Conservation (phyloP, 2,113 vertebrate genomes). For the Psilopogon haemacephalus region DNA sequence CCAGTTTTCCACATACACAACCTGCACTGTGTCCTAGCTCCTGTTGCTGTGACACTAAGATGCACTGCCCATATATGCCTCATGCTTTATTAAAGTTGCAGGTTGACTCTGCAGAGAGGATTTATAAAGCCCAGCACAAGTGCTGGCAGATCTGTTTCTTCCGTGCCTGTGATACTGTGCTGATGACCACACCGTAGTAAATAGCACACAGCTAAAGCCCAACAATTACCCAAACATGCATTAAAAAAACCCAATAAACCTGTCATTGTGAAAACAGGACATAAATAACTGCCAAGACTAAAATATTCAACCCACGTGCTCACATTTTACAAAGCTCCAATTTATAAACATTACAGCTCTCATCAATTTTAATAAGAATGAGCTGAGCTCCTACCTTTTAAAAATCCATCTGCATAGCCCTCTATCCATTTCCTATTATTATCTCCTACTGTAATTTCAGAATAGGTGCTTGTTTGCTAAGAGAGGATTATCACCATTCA, state of each 20-base stretch:
- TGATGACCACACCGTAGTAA: not conserved
- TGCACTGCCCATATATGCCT: not conserved
- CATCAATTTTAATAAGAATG: conserved; percentile 25
- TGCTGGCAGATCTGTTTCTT: not conserved
- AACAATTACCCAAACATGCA: not conserved
- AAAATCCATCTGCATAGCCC: not conserved
- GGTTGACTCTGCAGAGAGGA: not conserved
- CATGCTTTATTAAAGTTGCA: not conserved
- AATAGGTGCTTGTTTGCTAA: not conserved
- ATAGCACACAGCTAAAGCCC: not conserved
- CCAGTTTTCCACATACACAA: not conserved
- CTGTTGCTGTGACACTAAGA: not conserved
- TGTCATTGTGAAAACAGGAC: not conserved
- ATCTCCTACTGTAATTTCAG: not conserved
- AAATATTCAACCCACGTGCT: conserved; percentile 37
- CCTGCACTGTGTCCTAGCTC: not conserved
- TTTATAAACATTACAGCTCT: conserved; percentile 46
- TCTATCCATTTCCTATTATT: not conserved
- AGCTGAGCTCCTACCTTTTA: not conserved
- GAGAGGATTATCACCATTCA: not conserved
- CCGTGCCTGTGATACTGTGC: not conserved
- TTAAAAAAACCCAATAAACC: conserved; percentile 23
- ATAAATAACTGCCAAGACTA: conserved; percentile 7
- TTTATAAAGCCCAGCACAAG: not conserved
- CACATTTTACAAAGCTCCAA: conserved; percentile 36